A percentile compares a stretch with the other conserved stretches of the same genome.
Conservation (phyloP, 1,140 invertebrate genomes). For the Scylla paramamosain region DNA sequence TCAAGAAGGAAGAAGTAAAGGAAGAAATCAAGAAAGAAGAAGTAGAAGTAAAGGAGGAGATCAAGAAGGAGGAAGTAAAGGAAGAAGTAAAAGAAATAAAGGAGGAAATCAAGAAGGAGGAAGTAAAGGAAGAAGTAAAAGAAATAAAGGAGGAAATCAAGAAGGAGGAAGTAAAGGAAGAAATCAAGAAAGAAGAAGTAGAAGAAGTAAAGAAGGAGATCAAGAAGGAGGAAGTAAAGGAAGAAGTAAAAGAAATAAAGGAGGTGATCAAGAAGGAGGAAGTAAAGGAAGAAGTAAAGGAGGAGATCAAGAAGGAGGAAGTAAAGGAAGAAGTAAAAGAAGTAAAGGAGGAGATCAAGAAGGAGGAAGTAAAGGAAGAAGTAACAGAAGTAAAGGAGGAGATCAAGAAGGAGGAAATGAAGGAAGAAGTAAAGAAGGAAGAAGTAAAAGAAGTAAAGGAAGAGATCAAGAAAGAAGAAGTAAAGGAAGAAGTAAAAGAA, state of each 20-base stretch:
- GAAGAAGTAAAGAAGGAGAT: too few relatives aligned
- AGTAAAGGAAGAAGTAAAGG: background rate
- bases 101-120: background rate
- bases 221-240: too few relatives aligned
- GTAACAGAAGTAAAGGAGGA: background rate
- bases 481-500: background rate
- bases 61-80: background rate
- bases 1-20: conserved; percentile 40
- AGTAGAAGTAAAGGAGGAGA: conserved; percentile 61
- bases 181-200: too few relatives aligned
- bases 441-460: background rate
- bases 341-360: background rate
- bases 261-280: background rate
- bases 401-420: conserved; percentile 1
- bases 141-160: background rate
- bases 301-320: background rate
- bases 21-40: conserved; percentile 72
- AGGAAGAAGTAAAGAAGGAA: too few relatives aligned
- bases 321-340: conserved; percentile 65
- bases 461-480: background rate
- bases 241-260: too few relatives aligned
- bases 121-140: background rate
- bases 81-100: background rate
- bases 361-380: conserved; percentile 42
- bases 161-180: conserved; percentile 25